Base-by-base conservation (phyloP, 1,140 invertebrate species). In the Habropoda laboriosa region DNA sequence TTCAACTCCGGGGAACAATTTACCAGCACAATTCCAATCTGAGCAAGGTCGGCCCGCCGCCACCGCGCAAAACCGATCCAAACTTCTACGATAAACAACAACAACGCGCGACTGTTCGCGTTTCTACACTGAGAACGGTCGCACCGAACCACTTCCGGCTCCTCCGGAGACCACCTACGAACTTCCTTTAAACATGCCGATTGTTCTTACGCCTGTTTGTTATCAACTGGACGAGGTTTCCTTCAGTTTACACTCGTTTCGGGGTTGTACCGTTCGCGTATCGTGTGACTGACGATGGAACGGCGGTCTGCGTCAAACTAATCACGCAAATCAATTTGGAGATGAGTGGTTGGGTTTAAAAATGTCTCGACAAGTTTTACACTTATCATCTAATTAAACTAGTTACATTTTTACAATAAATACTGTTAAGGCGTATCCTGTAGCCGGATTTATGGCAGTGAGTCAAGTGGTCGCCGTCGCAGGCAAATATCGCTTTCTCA, bases 1-100 rank as follows among this genome's bases (percentile, higher is more conserved):
- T 87, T 87, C 81, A 83, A 86, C 80, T 85, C 74, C 61, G 27
- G 84, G 74, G 78, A 77, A 88, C 86, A 86, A 88, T 87, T 88
- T 88, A 75, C 66, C 80, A 68, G 86, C 61, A 67, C 86, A 80
- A 87, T 88, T 74, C 81, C 79, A 86, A 87, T 86, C 78, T 47
- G 82, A 78, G 79, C 76, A 81, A 82, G 85, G 79, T 84, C 82
- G 74, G 40, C 27, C 51, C n/a, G 5, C 21, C 61, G 45, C 32
- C 57, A 63, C 8, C 49, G 53, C 38, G 63, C 75, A 86, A 88
- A 88, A 84, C 72, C 76, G 77, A 70, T 70, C 63, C 58, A 82
- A 88, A 88, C 84, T 88, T 88, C 47, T 27, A 49, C 82, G 67
- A 86, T 88, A 88, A 88, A 88, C 82, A 86, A 85, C 58, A 58